Evolutionary conservation across 2,113 vertebrate species (phyloP).

Genomic region (Sisor rabdophorus): DNA sequence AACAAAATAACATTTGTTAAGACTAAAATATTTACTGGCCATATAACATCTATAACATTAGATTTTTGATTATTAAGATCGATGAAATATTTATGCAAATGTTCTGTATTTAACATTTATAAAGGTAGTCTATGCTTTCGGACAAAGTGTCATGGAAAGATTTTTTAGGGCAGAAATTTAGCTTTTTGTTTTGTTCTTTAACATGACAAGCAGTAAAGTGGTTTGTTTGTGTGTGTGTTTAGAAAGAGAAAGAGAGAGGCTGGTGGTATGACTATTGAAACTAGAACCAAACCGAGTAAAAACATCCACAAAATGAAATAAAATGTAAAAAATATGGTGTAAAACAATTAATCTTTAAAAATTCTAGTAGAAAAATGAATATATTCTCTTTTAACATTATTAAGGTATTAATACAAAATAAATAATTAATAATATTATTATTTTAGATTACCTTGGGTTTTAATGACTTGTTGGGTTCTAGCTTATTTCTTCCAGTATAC

Average conservation of each 20-base stretch:
- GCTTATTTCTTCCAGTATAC: conserved; percentile 27
- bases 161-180: background rate
- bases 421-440: too few relatives aligned
- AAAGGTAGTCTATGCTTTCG: background rate
- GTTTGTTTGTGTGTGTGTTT: background rate
- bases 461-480: conserved; percentile 15
- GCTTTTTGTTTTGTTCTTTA: background rate
- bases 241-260: too few relatives aligned
- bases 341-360: too few relatives aligned
- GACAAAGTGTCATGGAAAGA: background rate
- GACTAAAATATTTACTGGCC: background rate
- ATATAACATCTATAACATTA: background rate
- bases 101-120: background rate
- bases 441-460: background rate
- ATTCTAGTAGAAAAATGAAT: too few relatives aligned
- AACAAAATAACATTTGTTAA: background rate
- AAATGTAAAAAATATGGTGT: too few relatives aligned
- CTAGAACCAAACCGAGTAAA: too few relatives aligned
- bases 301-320: too few relatives aligned
- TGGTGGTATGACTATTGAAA: too few relatives aligned
- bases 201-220: background rate
- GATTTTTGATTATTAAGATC: too few relatives aligned
- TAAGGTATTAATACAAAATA: too few relatives aligned
- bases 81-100: background rate
- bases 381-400: too few relatives aligned